Evolutionary conservation across 1,140 invertebrate species (phyloP).

Genomic region (Dendroctonus valens): DNA sequence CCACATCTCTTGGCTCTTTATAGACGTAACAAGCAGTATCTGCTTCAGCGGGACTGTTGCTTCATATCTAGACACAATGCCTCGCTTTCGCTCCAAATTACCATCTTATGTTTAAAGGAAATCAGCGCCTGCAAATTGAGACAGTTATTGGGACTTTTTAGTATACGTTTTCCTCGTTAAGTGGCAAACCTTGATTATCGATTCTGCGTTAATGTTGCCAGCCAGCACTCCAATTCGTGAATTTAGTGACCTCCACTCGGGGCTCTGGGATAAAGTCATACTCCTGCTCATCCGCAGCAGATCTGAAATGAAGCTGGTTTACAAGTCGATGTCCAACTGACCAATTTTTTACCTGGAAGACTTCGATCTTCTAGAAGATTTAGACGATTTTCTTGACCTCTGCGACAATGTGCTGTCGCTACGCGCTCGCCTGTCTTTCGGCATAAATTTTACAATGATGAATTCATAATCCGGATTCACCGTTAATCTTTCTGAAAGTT

Average conservation of each 20-base stretch:
- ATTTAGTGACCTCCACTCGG: too few species aligned
- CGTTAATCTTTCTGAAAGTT: background rate
- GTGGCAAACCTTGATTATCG: background rate
- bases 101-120: conserved; percentile 88
- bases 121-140: conserved; percentile 66
- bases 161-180: background rate
- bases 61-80: conserved; percentile 60
- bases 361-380: too few species aligned
- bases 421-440: background rate
- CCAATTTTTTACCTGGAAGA: background rate
- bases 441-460: background rate
- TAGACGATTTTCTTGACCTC: too few species aligned
- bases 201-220: conserved; percentile 2
- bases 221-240: conserved; percentile 2
- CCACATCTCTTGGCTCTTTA: background rate
- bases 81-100: conserved; percentile 90
- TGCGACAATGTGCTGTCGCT: background rate
- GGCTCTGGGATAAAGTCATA: background rate
- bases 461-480: background rate
- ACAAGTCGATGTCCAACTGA: background rate
- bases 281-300: background rate
- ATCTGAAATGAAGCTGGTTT: background rate
- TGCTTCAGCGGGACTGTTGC: background rate
- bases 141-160: background rate
- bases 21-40: background rate